Evolutionary conservation across 2,113 vertebrate species (phyloP).

Genomic region (Carollia perspicillata): DNA sequence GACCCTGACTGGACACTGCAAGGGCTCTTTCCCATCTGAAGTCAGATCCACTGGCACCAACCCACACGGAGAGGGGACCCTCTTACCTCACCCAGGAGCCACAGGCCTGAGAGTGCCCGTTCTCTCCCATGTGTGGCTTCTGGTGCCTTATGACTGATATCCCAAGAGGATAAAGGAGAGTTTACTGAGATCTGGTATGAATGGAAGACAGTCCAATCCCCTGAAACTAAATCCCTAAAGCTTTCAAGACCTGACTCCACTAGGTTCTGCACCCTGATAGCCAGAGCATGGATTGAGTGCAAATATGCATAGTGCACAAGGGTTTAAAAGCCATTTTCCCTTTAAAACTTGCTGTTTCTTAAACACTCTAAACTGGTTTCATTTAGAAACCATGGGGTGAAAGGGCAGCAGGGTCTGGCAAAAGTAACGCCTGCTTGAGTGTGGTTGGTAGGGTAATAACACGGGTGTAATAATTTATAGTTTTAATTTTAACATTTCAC

Average conservation of each 20-base stretch:
- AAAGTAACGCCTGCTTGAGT: too few relatives aligned
- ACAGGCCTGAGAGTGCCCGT: not conserved
- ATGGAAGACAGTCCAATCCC: not conserved
- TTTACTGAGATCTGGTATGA: not conserved
- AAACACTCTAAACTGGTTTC: not conserved
- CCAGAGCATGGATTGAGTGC: not conserved
- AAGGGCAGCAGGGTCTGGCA: not conserved
- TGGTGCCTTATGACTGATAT: not conserved
- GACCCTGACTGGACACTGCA: accelerated
- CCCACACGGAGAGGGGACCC: accelerated
- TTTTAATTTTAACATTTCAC: too few relatives aligned
- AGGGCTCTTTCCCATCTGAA: too few relatives aligned
- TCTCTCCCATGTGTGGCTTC: not conserved
- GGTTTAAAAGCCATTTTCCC: not conserved
- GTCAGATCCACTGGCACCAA: too few relatives aligned
- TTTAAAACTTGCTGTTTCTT: not conserved
- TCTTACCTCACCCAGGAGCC: not conserved
- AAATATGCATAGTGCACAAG: not conserved
- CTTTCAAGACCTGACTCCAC: not conserved
- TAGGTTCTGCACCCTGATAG: accelerated
- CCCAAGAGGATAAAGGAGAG: not conserved
- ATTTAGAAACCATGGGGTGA: not conserved
- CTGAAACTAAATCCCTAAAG: not conserved
- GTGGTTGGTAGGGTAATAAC: too few relatives aligned
- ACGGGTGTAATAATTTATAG: too few relatives aligned